phyloP scores from a whole-genome alignment of 2,888 invertebrate genomes.

The Catocala nupta region DNA sequence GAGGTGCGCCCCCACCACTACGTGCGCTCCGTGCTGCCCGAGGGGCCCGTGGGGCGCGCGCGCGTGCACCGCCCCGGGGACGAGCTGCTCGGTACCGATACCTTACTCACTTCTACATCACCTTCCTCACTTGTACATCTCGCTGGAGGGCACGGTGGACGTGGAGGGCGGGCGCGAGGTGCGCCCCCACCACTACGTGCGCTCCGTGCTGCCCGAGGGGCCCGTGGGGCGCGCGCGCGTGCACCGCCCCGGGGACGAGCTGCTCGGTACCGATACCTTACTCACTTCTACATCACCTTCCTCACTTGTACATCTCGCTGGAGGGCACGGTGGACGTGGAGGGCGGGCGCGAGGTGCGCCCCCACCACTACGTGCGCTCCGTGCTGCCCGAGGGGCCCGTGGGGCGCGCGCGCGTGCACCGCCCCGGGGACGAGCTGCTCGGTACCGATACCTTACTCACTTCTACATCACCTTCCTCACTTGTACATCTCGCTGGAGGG shows the following conservation, averaged over 20 bases:
- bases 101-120: neutral
- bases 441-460: constrained; percentile 62
- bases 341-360: constrained; percentile 98
- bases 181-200: constrained; percentile 99
- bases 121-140: constrained; percentile 85
- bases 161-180: constrained; percentile 99
- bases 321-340: constrained; percentile 99
- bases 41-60: constrained; percentile 98
- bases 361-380: constrained; percentile 99
- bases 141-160: constrained; percentile 99
- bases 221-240: constrained; percentile 97
- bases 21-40: constrained; percentile 98
- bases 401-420: constrained; percentile 95
- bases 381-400: constrained; percentile 99
- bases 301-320: constrained; percentile 90
- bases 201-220: constrained; percentile 98
- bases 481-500: constrained; percentile 96
- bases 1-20: constrained; percentile 99
- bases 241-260: constrained; percentile 97
- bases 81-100: constrained; percentile 91
- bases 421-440: constrained; percentile 98
- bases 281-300: neutral
- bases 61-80: constrained; percentile 96
- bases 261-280: constrained; percentile 87
- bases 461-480: neutral